Evolutionary conservation across 2,797 vertebrate genomes (phyloP).

Genomic region (Delichon dasypus): DNA sequence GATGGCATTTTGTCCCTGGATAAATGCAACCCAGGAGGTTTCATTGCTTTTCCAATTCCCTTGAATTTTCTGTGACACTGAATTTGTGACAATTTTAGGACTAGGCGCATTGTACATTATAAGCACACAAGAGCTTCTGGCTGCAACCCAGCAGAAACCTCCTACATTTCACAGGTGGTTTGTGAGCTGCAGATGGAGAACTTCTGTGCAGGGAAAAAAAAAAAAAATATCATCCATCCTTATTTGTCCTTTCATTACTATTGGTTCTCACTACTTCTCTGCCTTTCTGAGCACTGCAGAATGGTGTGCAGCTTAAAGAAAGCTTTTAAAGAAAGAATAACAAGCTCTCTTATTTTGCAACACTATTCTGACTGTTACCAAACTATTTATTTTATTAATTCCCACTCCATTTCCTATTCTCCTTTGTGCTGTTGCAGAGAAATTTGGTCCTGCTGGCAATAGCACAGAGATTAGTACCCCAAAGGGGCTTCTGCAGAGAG

Average conservation of each 20-base stretch:
- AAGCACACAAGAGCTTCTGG: not conserved
- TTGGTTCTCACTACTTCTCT: not conserved
- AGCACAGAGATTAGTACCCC: not conserved
- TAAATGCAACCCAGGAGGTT: not conserved
- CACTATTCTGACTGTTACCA: not conserved
- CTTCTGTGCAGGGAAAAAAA: not conserved
- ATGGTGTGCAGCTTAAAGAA: not conserved
- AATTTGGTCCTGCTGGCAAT: not conserved
- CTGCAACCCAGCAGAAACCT: not conserved
- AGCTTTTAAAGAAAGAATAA: not conserved
- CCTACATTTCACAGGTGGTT: constrained; percentile 26
- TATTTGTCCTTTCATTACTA: not conserved
- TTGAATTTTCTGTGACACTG: not conserved
- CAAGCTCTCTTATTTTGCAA: not conserved
- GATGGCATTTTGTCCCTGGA: not conserved
- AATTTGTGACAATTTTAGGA: constrained; percentile 11
- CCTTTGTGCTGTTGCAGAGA: not conserved
- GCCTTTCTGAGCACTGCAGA: not conserved
- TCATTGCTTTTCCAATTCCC: not conserved
- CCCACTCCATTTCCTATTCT: not conserved
- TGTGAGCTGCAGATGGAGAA: constrained; percentile 10
- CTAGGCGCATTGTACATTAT: not conserved
- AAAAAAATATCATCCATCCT: not conserved
- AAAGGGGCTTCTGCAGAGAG: not conserved
- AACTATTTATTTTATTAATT: not conserved